phyloP scores from a whole-genome alignment of 2,888 invertebrate species.

The Brenthis ino region DNA sequence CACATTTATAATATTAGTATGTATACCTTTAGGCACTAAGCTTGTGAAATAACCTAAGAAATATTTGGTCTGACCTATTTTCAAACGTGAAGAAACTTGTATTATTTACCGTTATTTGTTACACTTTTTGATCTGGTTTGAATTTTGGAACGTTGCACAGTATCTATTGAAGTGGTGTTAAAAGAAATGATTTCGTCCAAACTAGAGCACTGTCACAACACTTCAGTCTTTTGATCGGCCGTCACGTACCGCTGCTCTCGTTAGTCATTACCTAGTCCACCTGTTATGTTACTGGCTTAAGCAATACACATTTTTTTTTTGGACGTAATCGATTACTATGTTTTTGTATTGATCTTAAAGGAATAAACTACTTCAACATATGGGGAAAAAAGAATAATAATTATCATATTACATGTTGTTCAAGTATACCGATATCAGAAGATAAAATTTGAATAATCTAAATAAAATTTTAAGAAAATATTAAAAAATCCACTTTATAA shows the following conservation, averaged over 20 bases:
- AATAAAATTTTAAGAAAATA: too few relatives aligned
- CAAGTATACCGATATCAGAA: background rate
- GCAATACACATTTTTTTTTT: constrained; percentile 27
- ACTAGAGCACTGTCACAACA: constrained; percentile 57
- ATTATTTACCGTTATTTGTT: constrained; percentile 27
- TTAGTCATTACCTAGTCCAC: constrained; percentile 45
- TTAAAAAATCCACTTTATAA: too few relatives aligned
- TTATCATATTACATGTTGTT: too few relatives aligned
- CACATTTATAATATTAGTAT: too few relatives aligned
- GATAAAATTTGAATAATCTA: background rate
- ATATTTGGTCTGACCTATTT: background rate
- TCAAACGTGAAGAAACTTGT: constrained; percentile 10
- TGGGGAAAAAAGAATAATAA: too few relatives aligned
- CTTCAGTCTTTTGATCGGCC: constrained; percentile 53
- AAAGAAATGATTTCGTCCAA: constrained; percentile 41
- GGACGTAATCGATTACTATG: constrained; percentile 9
- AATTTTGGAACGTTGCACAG: constrained; percentile 29
- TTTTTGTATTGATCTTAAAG: background rate
- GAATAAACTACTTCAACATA: too few relatives aligned
- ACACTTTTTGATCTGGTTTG: constrained; percentile 19
- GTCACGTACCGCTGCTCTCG: constrained; percentile 54
- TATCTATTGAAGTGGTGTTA: constrained; percentile 35
- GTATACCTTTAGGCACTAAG: background rate
- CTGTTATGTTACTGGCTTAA: constrained; percentile 25
- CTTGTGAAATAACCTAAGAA: background rate